Conservation (phyloP, 1,140 invertebrate species). For the Plutomurus gul region DNA sequence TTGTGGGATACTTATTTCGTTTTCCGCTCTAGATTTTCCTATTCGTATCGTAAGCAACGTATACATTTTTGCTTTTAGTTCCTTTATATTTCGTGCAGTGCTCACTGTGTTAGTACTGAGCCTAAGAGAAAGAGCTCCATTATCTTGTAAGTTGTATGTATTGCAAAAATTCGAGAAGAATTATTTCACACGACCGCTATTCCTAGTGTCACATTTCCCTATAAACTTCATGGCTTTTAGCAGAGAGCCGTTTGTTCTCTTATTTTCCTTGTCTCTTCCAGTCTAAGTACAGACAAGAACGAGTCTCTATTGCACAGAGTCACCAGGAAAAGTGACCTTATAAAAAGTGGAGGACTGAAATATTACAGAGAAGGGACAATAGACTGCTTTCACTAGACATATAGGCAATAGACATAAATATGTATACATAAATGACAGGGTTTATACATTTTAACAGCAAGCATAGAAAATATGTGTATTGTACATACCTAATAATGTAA, state of each 20-base stretch:
- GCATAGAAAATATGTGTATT: too few relatives aligned
- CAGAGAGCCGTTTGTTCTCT: background rate
- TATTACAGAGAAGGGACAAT: background rate
- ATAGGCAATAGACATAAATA: background rate
- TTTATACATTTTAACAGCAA: background rate
- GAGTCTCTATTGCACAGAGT: background rate
- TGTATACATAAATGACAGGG: background rate
- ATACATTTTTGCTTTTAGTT: too few relatives aligned
- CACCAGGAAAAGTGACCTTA: background rate
- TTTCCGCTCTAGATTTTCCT: too few relatives aligned
- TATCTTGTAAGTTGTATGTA: too few relatives aligned
- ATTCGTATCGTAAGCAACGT: too few relatives aligned
- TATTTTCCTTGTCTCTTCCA: background rate
- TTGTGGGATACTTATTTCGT: too few relatives aligned
- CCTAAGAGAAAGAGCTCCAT: too few relatives aligned
- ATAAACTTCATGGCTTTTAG: background rate
- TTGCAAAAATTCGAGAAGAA: background rate
- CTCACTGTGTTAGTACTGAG: too few relatives aligned
- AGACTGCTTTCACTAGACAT: background rate
- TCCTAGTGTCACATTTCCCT: background rate
- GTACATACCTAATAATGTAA: too few relatives aligned
- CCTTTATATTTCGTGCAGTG: too few relatives aligned
- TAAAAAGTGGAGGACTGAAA: background rate
- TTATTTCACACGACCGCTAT: background rate
- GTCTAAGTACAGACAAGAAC: background rate